Evolutionary conservation across 2,113 vertebrate species (phyloP).

Genomic region (Dermatemys mawii): DNA sequence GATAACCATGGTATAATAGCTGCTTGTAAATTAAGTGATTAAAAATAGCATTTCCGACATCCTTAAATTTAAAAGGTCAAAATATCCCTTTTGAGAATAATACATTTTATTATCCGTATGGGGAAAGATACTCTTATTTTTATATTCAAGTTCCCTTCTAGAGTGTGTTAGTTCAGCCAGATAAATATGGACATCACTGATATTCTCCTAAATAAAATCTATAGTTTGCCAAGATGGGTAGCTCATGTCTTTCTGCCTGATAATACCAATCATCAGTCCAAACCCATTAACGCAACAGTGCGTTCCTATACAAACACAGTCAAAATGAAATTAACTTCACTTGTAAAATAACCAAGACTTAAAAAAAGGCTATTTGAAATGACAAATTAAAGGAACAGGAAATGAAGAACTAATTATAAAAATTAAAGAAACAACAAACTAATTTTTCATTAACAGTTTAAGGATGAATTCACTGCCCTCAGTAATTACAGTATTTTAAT

Average conservation of each 20-base stretch:
- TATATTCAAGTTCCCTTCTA: slow-evolving; percentile 2
- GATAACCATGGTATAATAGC: neutral
- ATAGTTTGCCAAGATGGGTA: slow-evolving; percentile 18
- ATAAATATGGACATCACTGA: slow-evolving; percentile 28
- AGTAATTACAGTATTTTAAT: neutral
- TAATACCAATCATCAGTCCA: slow-evolving; percentile 18
- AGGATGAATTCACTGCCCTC: neutral
- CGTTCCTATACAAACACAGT: slow-evolving; percentile 12
- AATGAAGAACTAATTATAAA: neutral
- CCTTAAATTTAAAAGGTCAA: neutral
- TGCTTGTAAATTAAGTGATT: neutral
- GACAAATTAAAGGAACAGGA: neutral
- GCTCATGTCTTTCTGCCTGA: slow-evolving; percentile 34
- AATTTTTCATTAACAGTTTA: neutral
- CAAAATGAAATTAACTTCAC: slow-evolving; percentile 11
- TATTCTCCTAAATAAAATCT: slow-evolving; percentile 30
- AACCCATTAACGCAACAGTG: slow-evolving; percentile 35
- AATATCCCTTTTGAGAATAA: neutral
- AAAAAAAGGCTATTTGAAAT: neutral
- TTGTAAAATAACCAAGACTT: neutral
- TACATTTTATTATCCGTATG: neutral
- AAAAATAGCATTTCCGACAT: neutral
- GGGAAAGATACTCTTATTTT: neutral
- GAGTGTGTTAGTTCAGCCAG: neutral
- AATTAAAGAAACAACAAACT: neutral